Evolutionary conservation across 2,113 vertebrate species (phyloP), one percentile per base, ranked within the genome.

Genomic region (Jacana jacana): DNA sequence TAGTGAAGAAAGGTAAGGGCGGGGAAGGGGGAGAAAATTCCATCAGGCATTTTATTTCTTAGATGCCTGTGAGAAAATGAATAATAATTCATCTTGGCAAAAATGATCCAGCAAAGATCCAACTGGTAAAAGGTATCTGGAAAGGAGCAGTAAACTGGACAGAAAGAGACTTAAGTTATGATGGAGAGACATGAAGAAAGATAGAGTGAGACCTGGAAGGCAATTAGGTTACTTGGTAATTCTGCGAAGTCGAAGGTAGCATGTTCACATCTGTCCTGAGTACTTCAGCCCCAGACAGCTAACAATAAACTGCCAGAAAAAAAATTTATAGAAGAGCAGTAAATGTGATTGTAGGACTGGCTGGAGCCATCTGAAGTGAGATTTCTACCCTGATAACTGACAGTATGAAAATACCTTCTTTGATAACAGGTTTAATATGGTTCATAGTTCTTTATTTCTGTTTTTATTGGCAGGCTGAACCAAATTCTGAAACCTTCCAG

Each of bases 21-120:
- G 5, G 16, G 17, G 85, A 60, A n/a, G 27, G 25, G 30, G 39
- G 13, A 66, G 44, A 69, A 85, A 85, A 73, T 65, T 79, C 77
- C 42, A 92, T 75, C 83, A 91, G 39, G 73, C 72, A 79, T 93
- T 92, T 92, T 91, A 95, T 95, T 91, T 93, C 91, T 92, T 76
- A 39, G 39, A 86, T 81, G 83, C 65, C 61, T 93, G 63, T 85
- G 73, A 91, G 55, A 93, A 95, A 92, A 87, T 44, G 58, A 95
- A 86, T 92, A 95, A 90, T 90, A 93, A 95, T 76, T 95, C 52
- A 68, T 48, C 69, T 65, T 24, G 48, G 51, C 39, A 44, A 87
- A 92, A 93, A 57, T 16, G 72, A 97, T 91, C 72, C 73, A 91
- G 72, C 42, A 92, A 92, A 92, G 69, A 87, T 89, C 76, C 2